These are phyloP conservation scores for Phylloscopus trochiloides DNA, from an alignment of 2,113 vertebrate species.

Conservation along the genomic window DNA sequence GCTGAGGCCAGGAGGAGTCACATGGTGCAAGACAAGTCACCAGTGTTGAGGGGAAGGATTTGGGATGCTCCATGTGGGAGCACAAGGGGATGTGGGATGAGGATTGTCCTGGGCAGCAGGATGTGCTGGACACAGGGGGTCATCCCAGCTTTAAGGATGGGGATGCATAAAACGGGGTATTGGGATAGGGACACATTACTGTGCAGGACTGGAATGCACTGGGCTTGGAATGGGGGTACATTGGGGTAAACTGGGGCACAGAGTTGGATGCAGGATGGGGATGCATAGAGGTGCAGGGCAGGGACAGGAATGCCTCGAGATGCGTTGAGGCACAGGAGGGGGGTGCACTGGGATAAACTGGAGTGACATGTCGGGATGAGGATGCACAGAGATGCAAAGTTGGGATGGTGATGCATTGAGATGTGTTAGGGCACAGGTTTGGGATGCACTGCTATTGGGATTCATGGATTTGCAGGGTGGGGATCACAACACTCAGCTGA, in stretches of 20 bases:
- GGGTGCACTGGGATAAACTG: not conserved
- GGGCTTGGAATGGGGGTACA: not conserved
- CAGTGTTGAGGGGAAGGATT: not conserved
- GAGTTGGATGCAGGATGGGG: not conserved
- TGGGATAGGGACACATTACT: fast-evolving
- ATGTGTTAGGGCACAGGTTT: not conserved
- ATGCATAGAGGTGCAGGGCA: too few relatives aligned
- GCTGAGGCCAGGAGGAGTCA: not conserved
- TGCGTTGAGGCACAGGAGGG: not conserved
- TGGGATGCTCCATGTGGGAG: fast-evolving
- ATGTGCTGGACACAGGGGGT: not conserved
- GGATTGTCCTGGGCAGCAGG: not conserved
- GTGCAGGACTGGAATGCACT: not conserved
- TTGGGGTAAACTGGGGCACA: not conserved
- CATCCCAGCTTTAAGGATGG: not conserved
- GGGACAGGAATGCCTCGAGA: not conserved
- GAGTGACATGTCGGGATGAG: fast-evolving
- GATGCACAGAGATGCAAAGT: not conserved
- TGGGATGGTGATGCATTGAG: not conserved
- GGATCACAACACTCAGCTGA: not conserved
- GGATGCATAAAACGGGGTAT: fast-evolving
- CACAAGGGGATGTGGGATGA: fast-evolving
- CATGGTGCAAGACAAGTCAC: not conserved
- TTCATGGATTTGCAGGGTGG: not conserved
- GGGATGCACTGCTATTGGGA: not conserved